phyloP scores from a whole-genome alignment of 2,113 vertebrate genomes.

The Phalacrocorax pelagicus region DNA sequence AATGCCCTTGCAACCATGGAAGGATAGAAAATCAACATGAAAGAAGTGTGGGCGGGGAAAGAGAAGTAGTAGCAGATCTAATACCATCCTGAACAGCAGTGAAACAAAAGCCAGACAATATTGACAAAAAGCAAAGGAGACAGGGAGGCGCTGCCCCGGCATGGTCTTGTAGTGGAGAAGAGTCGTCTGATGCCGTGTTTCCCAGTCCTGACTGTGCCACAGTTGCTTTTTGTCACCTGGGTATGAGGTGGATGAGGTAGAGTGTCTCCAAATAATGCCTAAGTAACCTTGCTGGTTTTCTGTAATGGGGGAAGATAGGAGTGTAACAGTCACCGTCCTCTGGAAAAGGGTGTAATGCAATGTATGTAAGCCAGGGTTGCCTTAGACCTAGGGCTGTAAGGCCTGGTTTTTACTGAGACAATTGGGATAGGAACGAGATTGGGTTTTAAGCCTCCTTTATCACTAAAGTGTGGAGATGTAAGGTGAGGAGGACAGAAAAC shows the following conservation, averaged over 20 bases:
- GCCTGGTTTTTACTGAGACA: not conserved
- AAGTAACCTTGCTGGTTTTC: not conserved
- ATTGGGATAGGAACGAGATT: not conserved
- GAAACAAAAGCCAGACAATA: not conserved
- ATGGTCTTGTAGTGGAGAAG: not conserved
- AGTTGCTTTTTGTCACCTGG: not conserved
- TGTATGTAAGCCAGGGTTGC: not conserved
- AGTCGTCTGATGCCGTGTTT: not conserved
- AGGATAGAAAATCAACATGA: not conserved
- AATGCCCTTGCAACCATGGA: not conserved
- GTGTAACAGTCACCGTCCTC: not conserved
- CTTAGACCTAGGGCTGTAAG: not conserved
- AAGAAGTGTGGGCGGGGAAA: not conserved
- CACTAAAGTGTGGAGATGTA: not conserved
- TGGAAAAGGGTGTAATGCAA: not conserved
- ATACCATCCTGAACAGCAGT: not conserved
- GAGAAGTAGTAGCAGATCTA: not conserved
- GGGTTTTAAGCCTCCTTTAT: not conserved
- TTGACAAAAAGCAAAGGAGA: not conserved
- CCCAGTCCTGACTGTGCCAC: not conserved
- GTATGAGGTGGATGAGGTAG: not conserved
- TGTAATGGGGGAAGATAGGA: accelerated
- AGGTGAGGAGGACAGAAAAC: not conserved
- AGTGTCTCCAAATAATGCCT: not conserved
- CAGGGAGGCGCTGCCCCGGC: not conserved